These are phyloP conservation scores for human (Homo sapiens) DNA, from an alignment of 2,113 vertebrate species.

Conservation along the genomic window GRCh38 chr2:238523001-238523500, in stretches of 20 bases:
- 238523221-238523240: not conserved
- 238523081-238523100: not conserved
- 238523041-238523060: not conserved
- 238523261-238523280: not conserved
- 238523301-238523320: conserved; percentile 18
- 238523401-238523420: not conserved
- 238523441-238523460: not conserved
- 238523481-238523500: conserved; percentile 67
- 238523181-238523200: accelerated
- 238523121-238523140: not conserved
- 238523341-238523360: not conserved
- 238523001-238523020: not conserved
- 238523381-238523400: not conserved
- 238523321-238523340: not conserved
- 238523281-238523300: not conserved
- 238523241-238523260: not conserved
- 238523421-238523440: not conserved
- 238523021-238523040: not conserved
- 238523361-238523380: not conserved
- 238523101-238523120: not conserved
- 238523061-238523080: not conserved
- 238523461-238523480: not conserved
- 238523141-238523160: not conserved
- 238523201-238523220: not conserved
- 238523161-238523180: not conserved